These are phyloP conservation scores for Pseudomyrmex pallidus DNA, from an alignment of 1,140 invertebrate genomes.

Conservation along the genomic window DNA sequence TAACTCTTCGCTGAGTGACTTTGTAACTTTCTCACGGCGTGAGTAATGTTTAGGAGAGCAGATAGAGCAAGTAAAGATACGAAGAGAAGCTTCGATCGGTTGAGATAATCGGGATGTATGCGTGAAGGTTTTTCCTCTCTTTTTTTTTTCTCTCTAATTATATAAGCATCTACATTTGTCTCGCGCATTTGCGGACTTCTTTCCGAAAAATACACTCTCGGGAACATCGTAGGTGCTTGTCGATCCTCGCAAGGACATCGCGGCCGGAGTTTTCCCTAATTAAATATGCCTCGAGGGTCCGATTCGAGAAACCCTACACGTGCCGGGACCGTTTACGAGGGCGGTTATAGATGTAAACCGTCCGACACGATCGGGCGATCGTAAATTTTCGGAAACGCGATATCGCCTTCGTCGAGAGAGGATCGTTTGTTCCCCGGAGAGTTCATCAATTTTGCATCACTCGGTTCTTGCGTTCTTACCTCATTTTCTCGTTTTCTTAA, in stretches of 20 bases:
- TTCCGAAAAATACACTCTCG: conserved; percentile 26
- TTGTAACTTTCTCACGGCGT: conserved; percentile 24
- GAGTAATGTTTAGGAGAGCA: conserved; percentile 22
- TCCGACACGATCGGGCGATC: conserved; percentile 56
- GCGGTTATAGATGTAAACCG: conserved; percentile 59
- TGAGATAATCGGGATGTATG: not conserved
- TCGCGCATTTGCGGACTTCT: conserved; percentile 1
- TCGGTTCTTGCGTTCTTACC: not conserved
- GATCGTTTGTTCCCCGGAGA: conserved; percentile 48
- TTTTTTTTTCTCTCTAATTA: conserved; percentile 9
- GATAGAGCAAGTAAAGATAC: not conserved
- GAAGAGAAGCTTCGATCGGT: not conserved
- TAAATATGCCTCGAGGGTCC: conserved; percentile 70
- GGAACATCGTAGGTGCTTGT: conserved; percentile 5
- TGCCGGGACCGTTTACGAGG: conserved; percentile 52
- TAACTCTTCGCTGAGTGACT: conserved; percentile 22
- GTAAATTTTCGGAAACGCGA: conserved; percentile 57
- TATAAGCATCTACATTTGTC: not conserved
- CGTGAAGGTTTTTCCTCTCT: not conserved
- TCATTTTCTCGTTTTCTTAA: conserved; percentile 4
- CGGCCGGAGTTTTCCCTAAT: conserved; percentile 63
- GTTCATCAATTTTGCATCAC: conserved; percentile 26
- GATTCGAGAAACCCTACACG: conserved; percentile 54
- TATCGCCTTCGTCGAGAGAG: conserved; percentile 63
- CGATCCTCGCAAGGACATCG: conserved; percentile 12